phyloP scores from a whole-genome alignment of 2,888 invertebrate genomes.

The Spodoptera exigua region DNA sequence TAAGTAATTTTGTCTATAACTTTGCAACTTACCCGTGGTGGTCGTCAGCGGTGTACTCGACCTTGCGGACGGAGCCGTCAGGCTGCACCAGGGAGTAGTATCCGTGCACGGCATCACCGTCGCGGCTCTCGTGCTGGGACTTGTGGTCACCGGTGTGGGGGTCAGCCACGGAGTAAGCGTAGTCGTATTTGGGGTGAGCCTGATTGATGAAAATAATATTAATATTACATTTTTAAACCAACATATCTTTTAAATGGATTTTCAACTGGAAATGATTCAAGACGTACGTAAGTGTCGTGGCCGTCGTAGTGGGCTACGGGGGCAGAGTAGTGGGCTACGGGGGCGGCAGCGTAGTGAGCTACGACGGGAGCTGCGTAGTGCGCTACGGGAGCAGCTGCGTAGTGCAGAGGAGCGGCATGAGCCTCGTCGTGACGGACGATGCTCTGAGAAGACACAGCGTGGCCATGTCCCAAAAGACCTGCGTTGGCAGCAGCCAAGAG shows the following conservation, averaged over 20 bases:
- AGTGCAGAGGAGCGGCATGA: conserved; percentile 51
- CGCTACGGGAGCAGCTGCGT: conserved; percentile 50
- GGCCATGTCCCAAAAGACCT: conserved; percentile 66
- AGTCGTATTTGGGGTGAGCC: conserved; percentile 87
- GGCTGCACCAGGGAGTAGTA: conserved; percentile 86
- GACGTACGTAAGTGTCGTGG: conserved; percentile 62
- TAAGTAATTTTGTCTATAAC: too few relatives aligned
- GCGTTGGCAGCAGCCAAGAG: conserved; percentile 62
- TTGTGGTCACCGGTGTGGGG: conserved; percentile 91
- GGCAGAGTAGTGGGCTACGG: conserved; percentile 55
- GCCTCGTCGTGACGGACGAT: conserved; percentile 68
- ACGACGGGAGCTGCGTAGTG: conserved; percentile 46
- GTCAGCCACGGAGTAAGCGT: conserved; percentile 89
- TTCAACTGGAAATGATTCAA: neutral
- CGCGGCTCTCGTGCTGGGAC: conserved; percentile 82
- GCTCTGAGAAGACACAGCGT: conserved; percentile 74
- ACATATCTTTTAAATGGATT: neutral
- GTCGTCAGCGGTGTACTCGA: conserved; percentile 87
- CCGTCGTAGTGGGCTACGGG: conserved; percentile 57
- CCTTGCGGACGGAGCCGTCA: conserved; percentile 85
- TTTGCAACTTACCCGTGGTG: conserved; percentile 79
- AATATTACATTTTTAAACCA: neutral
- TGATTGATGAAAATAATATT: conserved; percentile 38
- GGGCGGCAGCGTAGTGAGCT: conserved; percentile 61
- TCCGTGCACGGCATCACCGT: conserved; percentile 82